phyloP scores from a whole-genome alignment of 2,888 invertebrate genomes.

The Sinodicranocentrus sp. region DNA sequence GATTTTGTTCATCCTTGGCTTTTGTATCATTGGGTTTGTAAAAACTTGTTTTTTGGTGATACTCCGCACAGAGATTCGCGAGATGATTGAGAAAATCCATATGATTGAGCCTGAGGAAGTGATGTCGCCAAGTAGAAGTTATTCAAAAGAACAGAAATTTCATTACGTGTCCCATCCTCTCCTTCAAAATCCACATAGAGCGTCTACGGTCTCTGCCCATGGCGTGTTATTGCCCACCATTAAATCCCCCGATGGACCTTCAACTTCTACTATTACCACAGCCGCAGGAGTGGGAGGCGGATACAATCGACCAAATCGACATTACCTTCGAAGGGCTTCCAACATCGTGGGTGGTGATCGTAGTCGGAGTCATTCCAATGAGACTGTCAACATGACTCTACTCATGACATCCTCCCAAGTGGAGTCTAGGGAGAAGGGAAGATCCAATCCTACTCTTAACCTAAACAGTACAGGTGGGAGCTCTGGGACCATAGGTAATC shows the following conservation, averaged over 20 bases:
- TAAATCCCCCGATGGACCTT: slow-evolving; percentile 70
- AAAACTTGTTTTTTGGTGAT: slow-evolving; percentile 93
- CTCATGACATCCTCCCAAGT: slow-evolving; percentile 58
- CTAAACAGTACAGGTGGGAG: slow-evolving; percentile 49
- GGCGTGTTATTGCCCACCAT: slow-evolving; percentile 70
- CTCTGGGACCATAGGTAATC: slow-evolving; percentile 46
- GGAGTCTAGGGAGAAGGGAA: slow-evolving; percentile 42
- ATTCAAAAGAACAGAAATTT: slow-evolving; percentile 50
- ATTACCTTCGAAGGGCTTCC: slow-evolving; percentile 62
- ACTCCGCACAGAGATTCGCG: slow-evolving; percentile 83
- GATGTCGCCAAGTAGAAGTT: slow-evolving; percentile 65
- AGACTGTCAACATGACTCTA: slow-evolving; percentile 75
- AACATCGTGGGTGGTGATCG: slow-evolving; percentile 67
- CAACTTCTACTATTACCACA: slow-evolving; percentile 15
- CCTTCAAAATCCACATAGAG: slow-evolving; percentile 69
- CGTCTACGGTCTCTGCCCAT: slow-evolving; percentile 69
- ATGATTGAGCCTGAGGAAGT: slow-evolving; percentile 81
- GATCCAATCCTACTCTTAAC: slow-evolving; percentile 68
- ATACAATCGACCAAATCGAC: slow-evolving; percentile 62
- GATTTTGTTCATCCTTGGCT: slow-evolving; percentile 77
- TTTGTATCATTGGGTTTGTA: slow-evolving; percentile 92
- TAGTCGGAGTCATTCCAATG: slow-evolving; percentile 73
- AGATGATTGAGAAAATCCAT: slow-evolving; percentile 94
- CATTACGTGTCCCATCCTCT: slow-evolving; percentile 69
- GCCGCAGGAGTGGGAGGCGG: slow-evolving; percentile 33